Base-by-base conservation (phyloP, 2,888 invertebrate genomes). In the Dromius quadrimaculatus region DNA sequence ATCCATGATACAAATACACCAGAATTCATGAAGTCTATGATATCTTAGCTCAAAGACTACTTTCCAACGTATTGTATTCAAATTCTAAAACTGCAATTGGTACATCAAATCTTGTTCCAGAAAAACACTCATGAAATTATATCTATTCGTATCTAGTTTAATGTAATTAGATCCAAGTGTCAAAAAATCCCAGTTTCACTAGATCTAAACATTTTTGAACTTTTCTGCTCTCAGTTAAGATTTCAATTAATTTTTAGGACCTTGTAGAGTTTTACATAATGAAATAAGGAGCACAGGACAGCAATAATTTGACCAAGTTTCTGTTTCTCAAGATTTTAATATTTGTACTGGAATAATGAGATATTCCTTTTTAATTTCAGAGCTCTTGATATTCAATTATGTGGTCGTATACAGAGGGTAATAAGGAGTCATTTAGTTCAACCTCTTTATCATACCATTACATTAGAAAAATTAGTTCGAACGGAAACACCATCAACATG, bases 151-250 rank as follows among this genome's bases (percentile, higher is more conserved):
- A n/a, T n/a, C n/a, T n/a, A n/a, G n/a, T n/a, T n/a, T n/a, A n/a
- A n/a, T n/a, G 20, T 19, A 5, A 22, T 28, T 54, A 54, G 59
- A 59, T 59, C 59, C 11, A n/a, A 57, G 59, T 59, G 59, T 9
- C 59, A 59, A 59, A 59, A 36, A 36, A 20, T 59, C 59, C 2
- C n/a, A 20, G 17, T 59, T 59, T 59, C 59, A 38, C 59, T 20
- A 59, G 59, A 59, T 59, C 59, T 59, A 59, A 59, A 4, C 13
- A 38, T 38, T 32, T 32, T 32, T 32, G 5, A 6, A 5, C 32
- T 32, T 6, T 32, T 32, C 32, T 32, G 8, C 9, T 32, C 5
- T 32, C 3, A 28, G 28, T 28, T 28, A 28, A 28, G 8, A 28
- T 28, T 28, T 5, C 8, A 28, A 28, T 8, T 19, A 43, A 43